Percentiles rank a stretch among this genome's conserved stretches.
phyloP scores from a whole-genome alignment of 2,113 vertebrate species.

The Thamnaconus septentrionalis region DNA sequence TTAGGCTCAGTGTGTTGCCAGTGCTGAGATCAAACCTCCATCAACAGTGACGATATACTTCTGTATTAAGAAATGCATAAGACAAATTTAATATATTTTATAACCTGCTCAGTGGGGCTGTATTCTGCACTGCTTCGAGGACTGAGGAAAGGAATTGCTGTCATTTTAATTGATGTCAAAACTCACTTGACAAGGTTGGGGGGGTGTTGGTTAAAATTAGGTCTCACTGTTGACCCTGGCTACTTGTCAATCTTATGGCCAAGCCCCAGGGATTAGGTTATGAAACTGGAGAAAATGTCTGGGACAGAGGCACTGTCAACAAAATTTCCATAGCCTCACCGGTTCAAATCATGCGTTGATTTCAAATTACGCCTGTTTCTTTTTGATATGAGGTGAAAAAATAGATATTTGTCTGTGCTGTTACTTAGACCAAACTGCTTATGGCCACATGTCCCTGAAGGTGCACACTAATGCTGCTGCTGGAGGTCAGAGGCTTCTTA shows the following conservation, averaged over 20 bases:
- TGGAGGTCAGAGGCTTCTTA: constrained; percentile 43
- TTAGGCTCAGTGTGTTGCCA: too few relatives aligned
- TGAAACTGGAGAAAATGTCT: constrained; percentile 12
- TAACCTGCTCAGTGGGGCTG: too few relatives aligned
- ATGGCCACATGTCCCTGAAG: not conserved
- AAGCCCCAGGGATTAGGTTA: constrained; percentile 15
- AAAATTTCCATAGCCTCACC: too few relatives aligned
- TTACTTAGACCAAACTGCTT: not conserved
- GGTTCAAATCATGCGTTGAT: not conserved
- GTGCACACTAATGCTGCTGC: constrained; percentile 4
- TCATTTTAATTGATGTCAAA: too few relatives aligned
- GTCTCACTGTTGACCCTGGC: not conserved
- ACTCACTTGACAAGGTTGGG: not conserved
- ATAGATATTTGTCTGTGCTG: not conserved
- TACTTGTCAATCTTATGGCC: constrained; percentile 11
- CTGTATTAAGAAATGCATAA: too few relatives aligned
- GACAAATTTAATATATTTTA: too few relatives aligned
- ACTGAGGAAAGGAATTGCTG: too few relatives aligned
- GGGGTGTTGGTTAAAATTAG: constrained; percentile 23
- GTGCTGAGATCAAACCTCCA: too few relatives aligned
- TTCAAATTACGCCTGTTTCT: not conserved
- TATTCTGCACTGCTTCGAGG: too few relatives aligned
- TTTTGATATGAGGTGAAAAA: not conserved
- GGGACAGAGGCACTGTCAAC: not conserved
- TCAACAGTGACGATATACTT: too few relatives aligned